phyloP scores from a whole-genome alignment of 2,888 invertebrate genomes.

The Platerodrilus igneus region DNA sequence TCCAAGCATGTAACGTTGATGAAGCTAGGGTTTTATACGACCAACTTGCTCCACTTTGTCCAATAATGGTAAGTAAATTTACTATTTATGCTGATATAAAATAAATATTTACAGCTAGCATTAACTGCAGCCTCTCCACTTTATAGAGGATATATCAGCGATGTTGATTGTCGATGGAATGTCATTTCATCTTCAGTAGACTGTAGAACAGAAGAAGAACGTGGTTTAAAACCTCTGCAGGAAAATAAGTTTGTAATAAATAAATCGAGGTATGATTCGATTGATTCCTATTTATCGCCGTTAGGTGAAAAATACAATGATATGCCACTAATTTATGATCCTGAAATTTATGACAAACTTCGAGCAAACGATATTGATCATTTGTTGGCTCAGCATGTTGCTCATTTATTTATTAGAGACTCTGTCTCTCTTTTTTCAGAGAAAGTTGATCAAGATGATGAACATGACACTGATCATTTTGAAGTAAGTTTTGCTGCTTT shows the following conservation, averaged over 20 bases:
- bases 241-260: slow-evolving; percentile 77
- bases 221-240: slow-evolving; percentile 69
- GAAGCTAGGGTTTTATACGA: slow-evolving; percentile 96
- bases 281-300: slow-evolving; percentile 92
- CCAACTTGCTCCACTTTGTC: slow-evolving; percentile 93
- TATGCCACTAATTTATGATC: slow-evolving; percentile 82
- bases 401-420: slow-evolving; percentile 97
- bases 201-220: slow-evolving; percentile 88
- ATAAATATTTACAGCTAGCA: slow-evolving; percentile 65
- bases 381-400: slow-evolving; percentile 89
- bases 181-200: slow-evolving; percentile 95
- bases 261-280: slow-evolving; percentile 96
- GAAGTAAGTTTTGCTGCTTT: slow-evolving; percentile 60
- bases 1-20: slow-evolving; percentile 93
- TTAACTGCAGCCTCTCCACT: slow-evolving; percentile 95
- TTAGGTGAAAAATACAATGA: slow-evolving; percentile 92
- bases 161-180: slow-evolving; percentile 97
- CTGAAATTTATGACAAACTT: slow-evolving; percentile 75
- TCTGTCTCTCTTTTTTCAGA: slow-evolving; percentile 93
- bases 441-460: slow-evolving; percentile 89
- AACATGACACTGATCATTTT: slow-evolving; percentile 95
- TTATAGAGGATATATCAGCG: slow-evolving; percentile 88
- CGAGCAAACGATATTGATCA: slow-evolving; percentile 87
- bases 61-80: slow-evolving; percentile 73
- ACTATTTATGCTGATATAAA: not conserved